A percentile compares a stretch with the other conserved stretches of the same genome.
Evolutionary conservation across 64 coral and sea anemone species (phyloP).

Genomic region (Actinia tenebrosa): DNA sequence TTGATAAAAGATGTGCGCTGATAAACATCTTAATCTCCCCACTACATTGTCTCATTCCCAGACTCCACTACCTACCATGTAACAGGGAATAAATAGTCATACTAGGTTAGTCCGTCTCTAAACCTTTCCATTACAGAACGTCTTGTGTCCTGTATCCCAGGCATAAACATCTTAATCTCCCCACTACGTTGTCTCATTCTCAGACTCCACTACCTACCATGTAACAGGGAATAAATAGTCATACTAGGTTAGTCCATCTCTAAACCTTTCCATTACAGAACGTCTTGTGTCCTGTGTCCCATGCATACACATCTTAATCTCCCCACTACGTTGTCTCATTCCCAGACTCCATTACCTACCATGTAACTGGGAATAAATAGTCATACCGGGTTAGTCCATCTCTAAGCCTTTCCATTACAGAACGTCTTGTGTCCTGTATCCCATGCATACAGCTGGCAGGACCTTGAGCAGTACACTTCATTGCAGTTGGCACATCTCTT

Average conservation of each 20-base stretch:
- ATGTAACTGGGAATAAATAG: not conserved
- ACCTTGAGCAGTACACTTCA: conserved; percentile 67
- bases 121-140: conserved; percentile 34
- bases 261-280: conserved; percentile 36
- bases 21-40: not conserved
- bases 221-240: no score
- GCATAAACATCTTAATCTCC: not conserved
- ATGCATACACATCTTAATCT: conserved; percentile 17
- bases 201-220: not conserved
- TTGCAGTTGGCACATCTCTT: conserved; percentile 82
- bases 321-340: not conserved
- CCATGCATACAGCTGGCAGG: conserved; percentile 71
- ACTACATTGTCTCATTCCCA: not conserved
- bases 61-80: not conserved
- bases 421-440: conserved; percentile 65
- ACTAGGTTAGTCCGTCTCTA: not conserved
- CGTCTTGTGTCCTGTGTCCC: conserved; percentile 73
- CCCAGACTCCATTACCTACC: not conserved
- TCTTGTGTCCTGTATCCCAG: conserved; percentile 79
- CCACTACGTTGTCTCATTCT: not conserved
- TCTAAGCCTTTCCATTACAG: conserved; percentile 33
- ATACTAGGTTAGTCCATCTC: not conserved
- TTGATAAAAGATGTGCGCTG: no score
- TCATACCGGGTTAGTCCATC: not conserved
- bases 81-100: no score